Evolutionary conservation across 2,888 invertebrate genomes (phyloP).

Genomic region (Marronus borbonicus): DNA sequence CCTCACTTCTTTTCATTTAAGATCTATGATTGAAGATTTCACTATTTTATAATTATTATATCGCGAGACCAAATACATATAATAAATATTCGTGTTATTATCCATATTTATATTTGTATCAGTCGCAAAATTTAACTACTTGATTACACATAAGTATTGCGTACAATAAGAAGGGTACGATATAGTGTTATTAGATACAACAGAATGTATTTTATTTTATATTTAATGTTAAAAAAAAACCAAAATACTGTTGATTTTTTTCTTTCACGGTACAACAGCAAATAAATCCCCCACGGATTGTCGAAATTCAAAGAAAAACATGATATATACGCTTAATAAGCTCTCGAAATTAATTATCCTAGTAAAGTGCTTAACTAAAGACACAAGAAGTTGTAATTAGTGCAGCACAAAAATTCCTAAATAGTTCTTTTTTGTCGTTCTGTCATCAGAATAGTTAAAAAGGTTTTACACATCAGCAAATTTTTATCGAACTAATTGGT

Average conservation of each 20-base stretch:
- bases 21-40: background rate
- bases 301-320: background rate
- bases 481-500: constrained; percentile 61
- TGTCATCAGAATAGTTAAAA: background rate
- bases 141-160: constrained; percentile 26
- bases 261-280: background rate
- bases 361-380: constrained; percentile 25
- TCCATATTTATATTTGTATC: constrained; percentile 22
- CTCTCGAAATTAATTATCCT: constrained; percentile 14
- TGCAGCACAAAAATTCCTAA: constrained; percentile 37
- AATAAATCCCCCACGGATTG: background rate
- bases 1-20: background rate
- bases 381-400: constrained; percentile 8
- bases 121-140: constrained; percentile 25
- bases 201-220: constrained; percentile 19
- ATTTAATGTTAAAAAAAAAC: background rate
- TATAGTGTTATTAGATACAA: background rate
- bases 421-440: constrained; percentile 8
- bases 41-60: background rate
- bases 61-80: constrained; percentile 13
- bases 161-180: constrained; percentile 9
- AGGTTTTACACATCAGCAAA: background rate
- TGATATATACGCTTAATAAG: constrained; percentile 9
- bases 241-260: background rate
- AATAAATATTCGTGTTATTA: constrained; percentile 14